Evolutionary conservation across 2,888 invertebrate genomes (phyloP), one percentile per base, ranked within the genome.

Genomic region (Sisyra nigra): DNA sequence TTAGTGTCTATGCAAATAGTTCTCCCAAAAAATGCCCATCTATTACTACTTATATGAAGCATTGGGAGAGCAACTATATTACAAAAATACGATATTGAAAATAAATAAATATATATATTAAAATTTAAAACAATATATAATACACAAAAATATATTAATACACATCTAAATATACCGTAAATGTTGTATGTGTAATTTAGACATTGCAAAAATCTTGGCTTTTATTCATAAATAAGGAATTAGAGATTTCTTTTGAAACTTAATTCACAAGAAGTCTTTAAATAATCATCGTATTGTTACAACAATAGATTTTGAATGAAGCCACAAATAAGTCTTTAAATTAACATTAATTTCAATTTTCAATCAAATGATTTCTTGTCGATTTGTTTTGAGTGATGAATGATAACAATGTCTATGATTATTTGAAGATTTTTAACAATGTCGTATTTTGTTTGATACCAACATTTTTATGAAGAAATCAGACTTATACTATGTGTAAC

Each of bases 151-250:
- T 24, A 33, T 13, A 33, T 6, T 13, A 13, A 33, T 33, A 33
- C 33, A 33, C 33, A 33, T 33, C 33, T 33, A 6, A 33, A 33
- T n/a, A 33, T 13, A 33, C n/a, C 37, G 18, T 37, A 15, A 37
- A 17, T 37, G 37, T 37, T 37, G 37, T 37, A 37, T 37, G 37
- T 37, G 19, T 37, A 18, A 17, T 37, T 38, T 41, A 41, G 41
- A 34, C 33, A 41, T 19, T 41, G 41, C 41, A 41, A 17, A 41
- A 41, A 34, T 11, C 13, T 41, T 41, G 24, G 41, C 41, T 41
- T 41, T 34, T 34, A n/a, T 41, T 41, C 18, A 18, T 37, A 37
- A 37, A n/a, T n/a, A n/a, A n/a, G n/a, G n/a, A n/a, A n/a, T n/a
- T n/a, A n/a, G 19, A 18, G 11, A 37, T 37, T 37, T 8, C 10